phyloP scores from a whole-genome alignment of 2,888 invertebrate genomes.

The Caenorhabditis japonica region DNA sequence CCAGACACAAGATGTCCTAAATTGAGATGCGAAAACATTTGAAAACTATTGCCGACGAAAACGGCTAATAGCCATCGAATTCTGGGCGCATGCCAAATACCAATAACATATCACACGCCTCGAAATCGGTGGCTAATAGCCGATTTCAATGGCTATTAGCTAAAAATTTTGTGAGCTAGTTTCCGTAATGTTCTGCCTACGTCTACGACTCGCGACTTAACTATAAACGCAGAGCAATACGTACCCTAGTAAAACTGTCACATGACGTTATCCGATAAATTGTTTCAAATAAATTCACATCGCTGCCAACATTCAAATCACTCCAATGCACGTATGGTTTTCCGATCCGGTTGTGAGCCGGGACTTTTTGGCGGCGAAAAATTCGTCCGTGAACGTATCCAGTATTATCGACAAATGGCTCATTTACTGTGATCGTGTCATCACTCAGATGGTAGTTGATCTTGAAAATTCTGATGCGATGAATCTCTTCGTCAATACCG shows the following conservation, averaged over 20 bases:
- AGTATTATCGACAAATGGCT: constrained; percentile 59
- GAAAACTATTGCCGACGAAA: too few relatives aligned
- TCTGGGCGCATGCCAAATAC: too few relatives aligned
- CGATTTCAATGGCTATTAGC: too few relatives aligned
- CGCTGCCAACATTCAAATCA: constrained; percentile 60
- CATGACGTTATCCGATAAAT: constrained; percentile 58
- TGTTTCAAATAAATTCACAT: constrained; percentile 60
- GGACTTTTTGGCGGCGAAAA: constrained; percentile 59
- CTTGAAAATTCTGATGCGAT: constrained; percentile 57
- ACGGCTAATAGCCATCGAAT: too few relatives aligned
- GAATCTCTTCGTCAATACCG: constrained; percentile 56
- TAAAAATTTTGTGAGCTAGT: neutral
- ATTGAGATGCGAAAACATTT: too few relatives aligned
- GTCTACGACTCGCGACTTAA: too few relatives aligned
- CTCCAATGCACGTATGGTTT: constrained; percentile 61
- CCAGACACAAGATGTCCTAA: too few relatives aligned
- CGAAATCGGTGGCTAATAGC: too few relatives aligned
- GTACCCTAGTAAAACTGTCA: constrained; percentile 55
- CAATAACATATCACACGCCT: too few relatives aligned
- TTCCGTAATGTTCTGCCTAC: too few relatives aligned
- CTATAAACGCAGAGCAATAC: too few relatives aligned
- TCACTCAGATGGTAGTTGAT: constrained; percentile 57
- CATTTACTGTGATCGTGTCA: constrained; percentile 55
- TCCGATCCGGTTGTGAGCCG: constrained; percentile 43
- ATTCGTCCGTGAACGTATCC: constrained; percentile 50